These are phyloP conservation scores for Pangasius sanitwongsei DNA, from an alignment of 2,797 vertebrate genomes.

Conservation along the genomic window DNA sequence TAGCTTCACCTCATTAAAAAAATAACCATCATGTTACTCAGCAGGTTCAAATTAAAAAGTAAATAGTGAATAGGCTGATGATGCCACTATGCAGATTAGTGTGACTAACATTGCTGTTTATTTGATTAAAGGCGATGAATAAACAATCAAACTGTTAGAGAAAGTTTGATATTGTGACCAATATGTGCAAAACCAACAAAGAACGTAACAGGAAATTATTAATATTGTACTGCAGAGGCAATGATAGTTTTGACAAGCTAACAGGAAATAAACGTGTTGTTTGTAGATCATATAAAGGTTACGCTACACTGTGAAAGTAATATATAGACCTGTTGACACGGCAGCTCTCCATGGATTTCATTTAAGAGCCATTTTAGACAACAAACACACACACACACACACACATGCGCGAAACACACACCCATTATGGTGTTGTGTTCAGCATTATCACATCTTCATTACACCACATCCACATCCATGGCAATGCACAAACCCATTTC, in stretches of 20 bases:
- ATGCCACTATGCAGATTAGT: neutral
- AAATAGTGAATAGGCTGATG: neutral
- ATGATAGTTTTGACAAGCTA: neutral
- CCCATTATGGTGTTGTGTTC: neutral
- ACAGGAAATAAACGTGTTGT: neutral
- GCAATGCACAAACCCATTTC: neutral
- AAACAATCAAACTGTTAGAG: neutral
- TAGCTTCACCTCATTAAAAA: neutral
- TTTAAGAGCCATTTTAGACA: neutral
- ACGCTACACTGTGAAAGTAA: neutral
- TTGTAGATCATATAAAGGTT: neutral
- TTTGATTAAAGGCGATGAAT: neutral
- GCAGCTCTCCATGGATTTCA: constrained; percentile 11
- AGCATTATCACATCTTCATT: neutral
- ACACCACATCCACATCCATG: neutral
- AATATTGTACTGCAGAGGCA: neutral
- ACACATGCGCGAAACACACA: no score
- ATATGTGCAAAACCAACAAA: neutral
- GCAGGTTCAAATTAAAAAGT: neutral
- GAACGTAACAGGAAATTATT: neutral
- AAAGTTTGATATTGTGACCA: no score
- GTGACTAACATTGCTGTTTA: neutral
- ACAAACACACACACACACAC: neutral
- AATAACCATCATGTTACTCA: neutral
- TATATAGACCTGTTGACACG: neutral